Percentiles rank a stretch among this genome's conserved stretches.
phyloP scores from a whole-genome alignment of 2,888 invertebrate species.

The Luperina nickerlii region DNA sequence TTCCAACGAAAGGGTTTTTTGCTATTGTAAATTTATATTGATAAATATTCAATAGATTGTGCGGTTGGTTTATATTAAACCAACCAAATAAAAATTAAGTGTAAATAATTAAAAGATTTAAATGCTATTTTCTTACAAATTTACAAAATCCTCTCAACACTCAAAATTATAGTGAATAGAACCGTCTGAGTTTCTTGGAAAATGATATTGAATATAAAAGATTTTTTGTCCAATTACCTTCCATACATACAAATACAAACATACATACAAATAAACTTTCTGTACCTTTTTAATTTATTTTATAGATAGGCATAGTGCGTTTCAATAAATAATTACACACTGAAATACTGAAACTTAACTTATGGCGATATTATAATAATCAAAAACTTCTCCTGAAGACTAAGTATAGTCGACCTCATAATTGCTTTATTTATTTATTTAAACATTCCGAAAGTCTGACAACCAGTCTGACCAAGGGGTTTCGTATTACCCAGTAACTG shows the following conservation, averaged over 20 bases:
- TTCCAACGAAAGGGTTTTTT: not conserved
- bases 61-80: not conserved
- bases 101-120: not conserved
- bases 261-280: too few relatives aligned
- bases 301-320: too few relatives aligned
- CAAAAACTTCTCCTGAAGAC: not conserved
- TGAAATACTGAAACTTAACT: not conserved
- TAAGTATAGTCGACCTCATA: not conserved
- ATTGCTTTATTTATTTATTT: not conserved
- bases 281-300: too few relatives aligned
- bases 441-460: too few relatives aligned
- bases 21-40: not conserved
- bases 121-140: too few relatives aligned
- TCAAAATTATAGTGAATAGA: not conserved
- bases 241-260: too few relatives aligned
- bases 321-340: too few relatives aligned
- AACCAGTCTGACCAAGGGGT: too few relatives aligned
- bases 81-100: too few relatives aligned
- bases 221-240: too few relatives aligned
- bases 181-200: not conserved
- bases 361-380: not conserved
- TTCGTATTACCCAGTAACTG: too few relatives aligned
- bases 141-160: too few relatives aligned
- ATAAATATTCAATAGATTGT: not conserved
- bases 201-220: not conserved